Base-by-base conservation (phyloP, 1,140 invertebrate genomes). In the Manduca sexta region DNA sequence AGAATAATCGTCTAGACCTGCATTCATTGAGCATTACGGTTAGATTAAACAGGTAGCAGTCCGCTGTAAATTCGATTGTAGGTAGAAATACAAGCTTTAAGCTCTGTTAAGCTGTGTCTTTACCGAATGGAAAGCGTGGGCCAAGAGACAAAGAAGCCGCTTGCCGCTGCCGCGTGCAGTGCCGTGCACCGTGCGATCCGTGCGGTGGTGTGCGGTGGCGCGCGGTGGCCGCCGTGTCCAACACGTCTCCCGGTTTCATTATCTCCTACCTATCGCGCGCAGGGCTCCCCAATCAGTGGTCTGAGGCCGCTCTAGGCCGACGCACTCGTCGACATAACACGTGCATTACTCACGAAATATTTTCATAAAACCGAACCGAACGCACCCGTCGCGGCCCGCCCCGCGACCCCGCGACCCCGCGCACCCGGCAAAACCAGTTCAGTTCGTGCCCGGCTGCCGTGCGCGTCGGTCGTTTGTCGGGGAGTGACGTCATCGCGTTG, bases 331-430 rank as follows among this genome's bases (percentile, higher is more conserved):
- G 54, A 74, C 70, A 84, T 84, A 82, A 78, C 81, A 82, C 77
- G 79, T 85, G 81, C 77, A 85, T 85, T 83, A 85, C 79, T 84
- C 79, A 84, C 81, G 67, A 85, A 83, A 85, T 85, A 85, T 85
- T 83, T 85, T 85, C 79, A 85, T 85, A 83, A 82, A 83, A 77
- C 69, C 76, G 74, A 79, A 72, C 73, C 67, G 65, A 83, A 77
- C 79, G 76, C 74, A 81, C 76, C 74, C 73, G 74, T 69, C 62
- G 52, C 46, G 44, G n/a, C 56, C 51, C 61, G 66, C 64, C 68
- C 68, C 63, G 54, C 52, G 48, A 44, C 47, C 52, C 47, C 52
- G 35, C 53, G 57, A 26, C 53, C 57, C 54, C 58, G 43, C 66
- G 34, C 35, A 49, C 68, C 74, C 69, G 52, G 60, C 58, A 66